Percentiles rank a stretch among this genome's conserved stretches.
These are phyloP conservation scores for Pantelozetes paolii DNA, from an alignment of 2,888 invertebrate species.

Conservation along the genomic window DNA sequence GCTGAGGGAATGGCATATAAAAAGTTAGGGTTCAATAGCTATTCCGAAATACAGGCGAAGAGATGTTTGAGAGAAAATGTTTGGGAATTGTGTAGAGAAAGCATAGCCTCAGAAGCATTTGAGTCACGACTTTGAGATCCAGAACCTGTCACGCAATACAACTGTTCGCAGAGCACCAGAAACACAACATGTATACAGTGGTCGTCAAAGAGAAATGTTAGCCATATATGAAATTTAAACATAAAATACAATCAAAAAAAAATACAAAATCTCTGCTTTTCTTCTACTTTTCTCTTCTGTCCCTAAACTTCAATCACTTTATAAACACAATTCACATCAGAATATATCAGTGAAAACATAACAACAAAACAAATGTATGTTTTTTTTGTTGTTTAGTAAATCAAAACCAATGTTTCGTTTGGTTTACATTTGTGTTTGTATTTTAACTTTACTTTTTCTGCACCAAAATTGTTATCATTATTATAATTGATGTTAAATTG, in stretches of 20 bases:
- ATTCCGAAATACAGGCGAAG: neutral
- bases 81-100: neutral
- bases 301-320: neutral
- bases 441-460: too few species aligned
- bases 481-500: too few species aligned
- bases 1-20: neutral
- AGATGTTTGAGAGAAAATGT: neutral
- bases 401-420: too few species aligned
- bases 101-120: neutral
- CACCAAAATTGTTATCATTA: too few species aligned
- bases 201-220: neutral
- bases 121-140: constrained; percentile 22
- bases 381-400: too few species aligned
- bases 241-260: too few species aligned
- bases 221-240: neutral
- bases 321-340: constrained; percentile 8
- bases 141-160: constrained; percentile 33
- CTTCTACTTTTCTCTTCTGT: neutral
- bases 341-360: neutral
- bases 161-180: neutral
- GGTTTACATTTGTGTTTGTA: too few species aligned
- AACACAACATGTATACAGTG: neutral
- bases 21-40: neutral
- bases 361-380: too few species aligned
- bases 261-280: too few species aligned